phyloP scores from a whole-genome alignment of 2,888 invertebrate species.

The Holacanthella duospinosa region DNA sequence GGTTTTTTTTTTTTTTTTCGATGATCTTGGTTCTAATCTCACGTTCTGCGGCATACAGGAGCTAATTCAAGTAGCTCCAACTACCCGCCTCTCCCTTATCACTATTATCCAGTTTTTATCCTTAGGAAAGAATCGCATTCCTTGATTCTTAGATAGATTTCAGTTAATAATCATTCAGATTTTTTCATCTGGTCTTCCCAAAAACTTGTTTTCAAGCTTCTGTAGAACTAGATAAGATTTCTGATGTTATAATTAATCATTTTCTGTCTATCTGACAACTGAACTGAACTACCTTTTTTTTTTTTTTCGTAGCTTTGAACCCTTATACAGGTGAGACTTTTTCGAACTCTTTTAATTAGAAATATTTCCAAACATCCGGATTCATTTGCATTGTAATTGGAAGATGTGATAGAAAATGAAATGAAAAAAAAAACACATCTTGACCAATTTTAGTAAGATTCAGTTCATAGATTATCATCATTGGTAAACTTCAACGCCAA shows the following conservation, averaged over 20 bases:
- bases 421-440: background rate
- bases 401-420: background rate
- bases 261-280: background rate
- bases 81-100: background rate
- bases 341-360: too few relatives aligned
- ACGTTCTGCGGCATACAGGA: background rate
- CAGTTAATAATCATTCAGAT: background rate
- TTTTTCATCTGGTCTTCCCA: background rate
- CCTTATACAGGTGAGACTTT: too few relatives aligned
- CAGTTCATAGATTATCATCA: too few relatives aligned
- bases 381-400: too few relatives aligned
- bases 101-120: background rate
- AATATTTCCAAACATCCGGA: too few relatives aligned
- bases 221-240: background rate
- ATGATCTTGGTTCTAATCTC: background rate
- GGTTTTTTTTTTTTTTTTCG: background rate
- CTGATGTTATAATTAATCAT: background rate
- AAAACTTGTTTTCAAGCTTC: background rate
- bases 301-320: too few relatives aligned
- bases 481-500: too few relatives aligned
- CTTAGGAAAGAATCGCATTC: background rate
- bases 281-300: background rate
- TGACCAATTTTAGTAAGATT: background rate
- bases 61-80: slow-evolving; percentile 1
- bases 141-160: background rate